Conservation (phyloP, 1,140 invertebrate genomes). For the Cotesia vestalis region DNA sequence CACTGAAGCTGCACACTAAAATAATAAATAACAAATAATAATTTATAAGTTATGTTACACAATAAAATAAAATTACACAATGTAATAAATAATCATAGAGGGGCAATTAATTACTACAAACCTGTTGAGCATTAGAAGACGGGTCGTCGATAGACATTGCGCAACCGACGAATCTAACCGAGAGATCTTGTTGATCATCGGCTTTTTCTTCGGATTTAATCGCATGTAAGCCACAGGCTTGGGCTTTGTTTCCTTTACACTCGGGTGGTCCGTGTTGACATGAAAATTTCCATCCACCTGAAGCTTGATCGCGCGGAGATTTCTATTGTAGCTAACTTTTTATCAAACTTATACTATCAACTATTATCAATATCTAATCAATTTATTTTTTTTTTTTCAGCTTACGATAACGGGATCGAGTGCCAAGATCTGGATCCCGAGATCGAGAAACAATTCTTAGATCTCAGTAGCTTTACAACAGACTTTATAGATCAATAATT, state of each 20-base stretch:
- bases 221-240: slow-evolving; percentile 50
- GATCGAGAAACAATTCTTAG: slow-evolving; percentile 62
- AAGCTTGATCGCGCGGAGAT: slow-evolving; percentile 36
- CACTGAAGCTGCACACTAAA: slow-evolving; percentile 64
- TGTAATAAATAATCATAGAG: slow-evolving; percentile 43
- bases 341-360: slow-evolving; percentile 37
- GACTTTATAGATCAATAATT: slow-evolving; percentile 45
- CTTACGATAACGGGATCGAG: slow-evolving; percentile 54
- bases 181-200: neutral
- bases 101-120: slow-evolving; percentile 70
- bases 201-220: neutral
- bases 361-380: slow-evolving; percentile 20
- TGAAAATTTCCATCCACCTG: slow-evolving; percentile 66
- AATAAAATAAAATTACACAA: too few relatives aligned
- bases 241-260: slow-evolving; percentile 29
- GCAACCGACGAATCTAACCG: slow-evolving; percentile 24
- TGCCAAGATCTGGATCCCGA: slow-evolving; percentile 61
- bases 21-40: slow-evolving; percentile 33
- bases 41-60: neutral
- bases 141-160: neutral
- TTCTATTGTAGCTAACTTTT: slow-evolving; percentile 23
- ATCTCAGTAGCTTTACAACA: slow-evolving; percentile 57
- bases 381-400: slow-evolving; percentile 46
- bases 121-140: neutral
- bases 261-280: slow-evolving; percentile 73